Evolutionary conservation across 1,140 invertebrate genomes (phyloP).

Genomic region (Tenebrio molitor): DNA sequence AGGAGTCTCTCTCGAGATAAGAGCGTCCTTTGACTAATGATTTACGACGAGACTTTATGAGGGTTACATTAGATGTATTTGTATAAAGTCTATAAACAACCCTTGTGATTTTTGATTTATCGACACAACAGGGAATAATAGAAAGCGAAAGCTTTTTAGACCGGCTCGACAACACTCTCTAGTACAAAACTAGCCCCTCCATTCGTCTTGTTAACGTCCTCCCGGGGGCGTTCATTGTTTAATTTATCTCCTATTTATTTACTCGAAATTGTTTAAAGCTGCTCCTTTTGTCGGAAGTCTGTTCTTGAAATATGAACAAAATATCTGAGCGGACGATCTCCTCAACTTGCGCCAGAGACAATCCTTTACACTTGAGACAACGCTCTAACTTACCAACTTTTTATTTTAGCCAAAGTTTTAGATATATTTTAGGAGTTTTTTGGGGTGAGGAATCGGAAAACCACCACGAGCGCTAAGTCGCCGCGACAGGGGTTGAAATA

Average conservation of each 20-base stretch:
- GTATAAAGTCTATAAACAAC: slow-evolving; percentile 43
- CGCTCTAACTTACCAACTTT: slow-evolving; percentile 39
- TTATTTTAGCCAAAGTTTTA: slow-evolving; percentile 32
- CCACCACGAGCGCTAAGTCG: background rate
- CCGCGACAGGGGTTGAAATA: slow-evolving; percentile 12
- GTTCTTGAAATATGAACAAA: slow-evolving; percentile 41
- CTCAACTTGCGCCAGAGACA: slow-evolving; percentile 35
- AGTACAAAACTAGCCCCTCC: background rate
- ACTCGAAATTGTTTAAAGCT: slow-evolving; percentile 4
- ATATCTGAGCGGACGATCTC: slow-evolving; percentile 34
- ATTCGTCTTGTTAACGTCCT: slow-evolving; percentile 14
- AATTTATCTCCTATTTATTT: slow-evolving; percentile 11
- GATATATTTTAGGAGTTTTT: slow-evolving; percentile 38
- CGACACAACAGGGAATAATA: slow-evolving; percentile 32
- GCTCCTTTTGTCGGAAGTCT: background rate
- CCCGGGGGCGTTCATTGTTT: slow-evolving; percentile 14
- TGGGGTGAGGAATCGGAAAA: slow-evolving; percentile 11
- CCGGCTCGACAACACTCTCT: background rate
- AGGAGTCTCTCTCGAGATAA: slow-evolving; percentile 8
- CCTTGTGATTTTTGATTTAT: slow-evolving; percentile 41
- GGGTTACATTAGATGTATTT: slow-evolving; percentile 43
- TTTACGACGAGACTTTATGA: slow-evolving; percentile 32
- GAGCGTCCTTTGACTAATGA: slow-evolving; percentile 13
- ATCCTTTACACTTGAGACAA: slow-evolving; percentile 43
- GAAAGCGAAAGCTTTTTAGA: slow-evolving; percentile 41